Percentiles rank a stretch among this genome's conserved stretches.
Evolutionary conservation across 2,888 invertebrate genomes (phyloP).

Genomic region (Patella pellucida): DNA sequence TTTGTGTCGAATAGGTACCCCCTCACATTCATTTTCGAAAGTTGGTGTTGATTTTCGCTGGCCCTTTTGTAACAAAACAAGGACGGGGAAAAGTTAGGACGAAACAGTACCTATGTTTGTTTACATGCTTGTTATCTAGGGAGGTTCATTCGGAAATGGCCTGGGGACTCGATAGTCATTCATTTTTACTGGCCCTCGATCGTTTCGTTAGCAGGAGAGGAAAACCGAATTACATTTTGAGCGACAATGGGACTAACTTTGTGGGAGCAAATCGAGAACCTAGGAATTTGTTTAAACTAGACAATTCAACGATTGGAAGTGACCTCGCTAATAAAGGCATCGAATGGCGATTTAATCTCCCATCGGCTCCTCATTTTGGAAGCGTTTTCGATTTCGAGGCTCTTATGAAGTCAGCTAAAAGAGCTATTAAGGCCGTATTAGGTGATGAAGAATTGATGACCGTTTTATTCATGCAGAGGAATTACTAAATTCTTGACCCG

Average conservation of each 20-base stretch:
- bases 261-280: constrained; percentile 21
- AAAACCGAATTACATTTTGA: constrained; percentile 17
- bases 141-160: constrained; percentile 24
- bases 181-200: constrained; percentile 20
- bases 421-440: constrained; percentile 36
- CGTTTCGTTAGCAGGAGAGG: constrained; percentile 19
- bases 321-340: constrained; percentile 20
- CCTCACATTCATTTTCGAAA: constrained; percentile 9
- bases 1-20: too few species aligned
- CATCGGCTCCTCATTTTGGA: constrained; percentile 38
- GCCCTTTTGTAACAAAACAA: constrained; percentile 28
- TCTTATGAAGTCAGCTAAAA: constrained; percentile 38
- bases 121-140: constrained; percentile 26
- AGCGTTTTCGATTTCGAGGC: constrained; percentile 36
- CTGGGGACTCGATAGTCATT: constrained; percentile 3
- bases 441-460: constrained; percentile 39
- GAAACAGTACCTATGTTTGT: constrained; percentile 35
- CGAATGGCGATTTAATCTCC: constrained; percentile 37
- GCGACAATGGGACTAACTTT: constrained; percentile 23
- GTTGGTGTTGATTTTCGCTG: constrained; percentile 27
- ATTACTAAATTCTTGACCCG: constrained; percentile 34
- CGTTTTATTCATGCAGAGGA: constrained; percentile 37
- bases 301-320: constrained; percentile 21
- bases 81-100: constrained; percentile 23
- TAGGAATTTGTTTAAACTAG: constrained; percentile 22